Base-by-base conservation (phyloP, 2,797 vertebrate genomes). In the Eulemur rubriventer region DNA sequence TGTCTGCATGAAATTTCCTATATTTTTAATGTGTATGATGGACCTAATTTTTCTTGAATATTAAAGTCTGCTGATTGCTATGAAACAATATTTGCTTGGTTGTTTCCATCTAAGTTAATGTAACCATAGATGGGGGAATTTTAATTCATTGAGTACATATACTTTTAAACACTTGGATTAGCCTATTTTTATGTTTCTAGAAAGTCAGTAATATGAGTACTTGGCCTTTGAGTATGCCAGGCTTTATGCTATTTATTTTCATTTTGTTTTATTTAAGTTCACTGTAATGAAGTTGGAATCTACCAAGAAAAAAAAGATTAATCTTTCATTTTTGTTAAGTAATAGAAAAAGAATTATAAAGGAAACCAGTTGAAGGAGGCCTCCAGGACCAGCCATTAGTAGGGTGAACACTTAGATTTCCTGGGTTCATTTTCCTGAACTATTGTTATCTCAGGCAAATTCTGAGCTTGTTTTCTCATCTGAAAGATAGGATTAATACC, bases 51-150 rank as follows among this genome's bases (percentile, higher is more conserved):
- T 97, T 82, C 96, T 95, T 52, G 72, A 94, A 5, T 93, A 98
- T 98, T 98, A 98, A 98, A 98, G 90, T 80, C 94, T 95, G 88
- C 84, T 72, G 38, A 17, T 95, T 98, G 94, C 96, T 97, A 83
- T 28, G 63, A 70, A 96, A 97, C 69, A 55, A 35, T 85, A 94
- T 61, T 95, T 96, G 94, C 75, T 97, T 97, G 86, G 84, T 98
- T 97, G 81, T 97, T 97, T 97, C 61, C 85, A 89, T 97, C 72
- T 94, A 93, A 92, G 46, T 80, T 86, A 91, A 33, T 96, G 48
- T 96, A 90, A 85, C 55, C 20, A n/a, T 6, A 84, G 35, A 75
- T 8, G 33, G n/a, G 78, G 63, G 48, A 65, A 83, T 96, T 92
- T 89, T 87, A 94, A 80, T 85, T 75, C 78, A 55, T 69, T 69